These are phyloP conservation scores for Cacatua alba DNA, from an alignment of 2,113 vertebrate species.

Conservation along the genomic window DNA sequence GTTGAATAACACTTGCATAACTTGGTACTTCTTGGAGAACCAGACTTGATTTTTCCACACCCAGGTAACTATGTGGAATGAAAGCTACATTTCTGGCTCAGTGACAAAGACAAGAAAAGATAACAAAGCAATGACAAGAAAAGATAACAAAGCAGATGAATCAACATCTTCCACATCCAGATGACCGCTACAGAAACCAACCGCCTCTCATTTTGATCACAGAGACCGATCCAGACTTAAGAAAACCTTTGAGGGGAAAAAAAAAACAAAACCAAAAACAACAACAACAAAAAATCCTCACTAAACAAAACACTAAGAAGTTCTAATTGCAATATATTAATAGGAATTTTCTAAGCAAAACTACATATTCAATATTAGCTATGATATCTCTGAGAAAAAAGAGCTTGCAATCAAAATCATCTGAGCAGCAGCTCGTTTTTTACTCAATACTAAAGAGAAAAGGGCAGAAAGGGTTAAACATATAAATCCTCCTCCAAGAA, in stretches of 20 bases:
- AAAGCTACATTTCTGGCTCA: neutral
- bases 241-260: neutral
- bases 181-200: neutral
- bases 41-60: neutral
- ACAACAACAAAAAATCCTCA: neutral
- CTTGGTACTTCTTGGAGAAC: neutral
- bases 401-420: neutral
- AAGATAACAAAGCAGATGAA: neutral
- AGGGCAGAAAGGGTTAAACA: neutral
- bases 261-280: rapidly evolving
- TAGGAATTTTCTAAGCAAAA: neutral
- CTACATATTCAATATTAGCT: neutral
- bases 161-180: neutral
- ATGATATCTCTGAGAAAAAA: neutral
- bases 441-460: neutral
- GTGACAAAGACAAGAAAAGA: neutral
- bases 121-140: neutral
- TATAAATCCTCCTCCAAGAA: neutral
- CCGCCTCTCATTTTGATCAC: neutral
- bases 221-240: neutral
- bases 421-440: neutral
- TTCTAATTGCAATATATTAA: neutral
- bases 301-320: neutral
- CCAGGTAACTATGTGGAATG: too few species aligned
- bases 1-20: neutral